Percentiles rank a stretch among this genome's conserved stretches.
phyloP scores from a whole-genome alignment of 1,140 invertebrate genomes.

The Musca vetustissima region DNA sequence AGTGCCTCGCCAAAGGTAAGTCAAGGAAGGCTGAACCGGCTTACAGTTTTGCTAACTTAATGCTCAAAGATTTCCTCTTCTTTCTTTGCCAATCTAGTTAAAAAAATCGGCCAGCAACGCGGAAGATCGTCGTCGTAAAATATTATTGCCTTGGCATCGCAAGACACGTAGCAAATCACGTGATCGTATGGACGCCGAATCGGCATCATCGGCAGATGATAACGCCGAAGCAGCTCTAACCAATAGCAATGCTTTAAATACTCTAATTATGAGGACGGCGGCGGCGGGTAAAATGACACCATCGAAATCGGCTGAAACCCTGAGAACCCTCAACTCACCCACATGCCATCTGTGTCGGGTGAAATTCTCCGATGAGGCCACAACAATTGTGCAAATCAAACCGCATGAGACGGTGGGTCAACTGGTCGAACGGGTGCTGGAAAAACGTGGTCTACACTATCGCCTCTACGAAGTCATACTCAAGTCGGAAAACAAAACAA shows the following conservation, averaged over 20 bases:
- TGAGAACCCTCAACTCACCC: neutral
- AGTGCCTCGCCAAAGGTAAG: conserved; percentile 15
- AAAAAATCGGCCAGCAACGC: conserved; percentile 83
- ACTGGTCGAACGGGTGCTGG: conserved; percentile 78
- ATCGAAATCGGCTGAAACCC: neutral
- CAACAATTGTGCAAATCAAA: conserved; percentile 84
- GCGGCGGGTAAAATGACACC: neutral
- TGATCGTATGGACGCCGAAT: conserved; percentile 62
- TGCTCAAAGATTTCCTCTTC: too few species aligned
- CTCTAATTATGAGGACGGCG: neutral
- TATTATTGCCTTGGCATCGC: conserved; percentile 84
- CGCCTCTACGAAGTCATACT: conserved; percentile 66
- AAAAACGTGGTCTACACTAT: conserved; percentile 77
- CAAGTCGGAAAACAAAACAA: conserved; percentile 60
- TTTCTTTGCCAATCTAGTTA: conserved; percentile 47
- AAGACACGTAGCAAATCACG: conserved; percentile 79
- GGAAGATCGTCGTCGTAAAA: conserved; percentile 82
- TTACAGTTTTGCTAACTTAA: too few species aligned
- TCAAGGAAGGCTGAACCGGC: too few species aligned
- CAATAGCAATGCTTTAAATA: neutral
- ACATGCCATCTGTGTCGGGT: conserved; percentile 69
- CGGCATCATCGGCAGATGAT: conserved; percentile 34
- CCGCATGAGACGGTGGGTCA: conserved; percentile 71
- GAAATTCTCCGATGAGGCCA: conserved; percentile 85
- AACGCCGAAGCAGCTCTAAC: conserved; percentile 37